phyloP scores from a whole-genome alignment of 1,140 invertebrate genomes.

The Ceratosolen solmsi region DNA sequence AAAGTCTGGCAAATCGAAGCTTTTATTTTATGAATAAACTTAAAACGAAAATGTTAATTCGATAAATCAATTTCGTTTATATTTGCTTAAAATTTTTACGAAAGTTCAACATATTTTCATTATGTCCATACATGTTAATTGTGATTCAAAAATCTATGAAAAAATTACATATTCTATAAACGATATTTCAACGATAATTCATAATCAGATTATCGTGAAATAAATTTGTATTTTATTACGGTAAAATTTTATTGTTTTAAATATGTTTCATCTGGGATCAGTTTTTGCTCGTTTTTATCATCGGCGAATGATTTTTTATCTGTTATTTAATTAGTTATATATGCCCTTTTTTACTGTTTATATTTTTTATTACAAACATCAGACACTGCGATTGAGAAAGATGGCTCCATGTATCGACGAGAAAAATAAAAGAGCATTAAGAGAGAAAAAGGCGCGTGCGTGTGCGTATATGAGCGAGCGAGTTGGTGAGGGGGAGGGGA shows the following conservation, averaged over 20 bases:
- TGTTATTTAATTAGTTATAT: constrained; percentile 23
- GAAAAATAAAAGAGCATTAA: background rate
- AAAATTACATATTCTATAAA: too few relatives aligned
- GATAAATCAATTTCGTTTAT: too few relatives aligned
- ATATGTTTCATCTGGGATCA: constrained; percentile 10
- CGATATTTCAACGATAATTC: background rate
- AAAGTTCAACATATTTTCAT: too few relatives aligned
- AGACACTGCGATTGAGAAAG: background rate
- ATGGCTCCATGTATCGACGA: background rate
- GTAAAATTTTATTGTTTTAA: constrained; percentile 27
- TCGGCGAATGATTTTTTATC: constrained; percentile 30
- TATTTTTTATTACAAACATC: background rate
- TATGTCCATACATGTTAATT: too few relatives aligned
- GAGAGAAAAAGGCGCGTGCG: constrained; percentile 8
- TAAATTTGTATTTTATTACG: background rate
- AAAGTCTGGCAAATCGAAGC: too few relatives aligned
- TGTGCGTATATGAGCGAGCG: background rate
- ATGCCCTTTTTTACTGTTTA: constrained; percentile 14
- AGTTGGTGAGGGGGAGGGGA: background rate
- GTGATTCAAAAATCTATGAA: too few relatives aligned
- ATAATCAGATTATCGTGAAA: background rate
- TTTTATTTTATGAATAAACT: background rate
- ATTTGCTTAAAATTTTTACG: too few relatives aligned
- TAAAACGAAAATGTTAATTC: too few relatives aligned
- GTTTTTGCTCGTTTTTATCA: constrained; percentile 25